Evolutionary conservation across 2,797 vertebrate genomes (phyloP).

Genomic region (Pseudochirops corinnae): DNA sequence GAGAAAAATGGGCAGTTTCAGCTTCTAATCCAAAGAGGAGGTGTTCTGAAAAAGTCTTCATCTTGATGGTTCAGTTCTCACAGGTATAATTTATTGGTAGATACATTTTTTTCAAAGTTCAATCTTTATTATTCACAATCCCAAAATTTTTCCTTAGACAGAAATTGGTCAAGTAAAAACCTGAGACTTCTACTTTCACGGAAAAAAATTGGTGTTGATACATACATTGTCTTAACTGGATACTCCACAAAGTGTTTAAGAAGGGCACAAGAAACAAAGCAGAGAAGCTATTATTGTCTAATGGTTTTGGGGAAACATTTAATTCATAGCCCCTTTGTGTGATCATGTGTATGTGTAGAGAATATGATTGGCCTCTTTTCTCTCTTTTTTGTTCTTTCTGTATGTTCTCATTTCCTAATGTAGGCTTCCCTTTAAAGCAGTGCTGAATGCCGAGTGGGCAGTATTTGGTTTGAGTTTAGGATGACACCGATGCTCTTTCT

Average conservation of each 20-base stretch:
- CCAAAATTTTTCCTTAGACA: neutral
- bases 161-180: neutral
- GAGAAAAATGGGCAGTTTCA: neutral
- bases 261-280: neutral
- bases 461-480: neutral
- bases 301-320: neutral
- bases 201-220: neutral
- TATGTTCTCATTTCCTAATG: slow-evolving; percentile 16
- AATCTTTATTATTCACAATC: neutral
- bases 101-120: neutral
- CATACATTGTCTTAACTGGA: neutral
- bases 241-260: neutral
- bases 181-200: neutral
- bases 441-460: neutral
- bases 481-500: slow-evolving; percentile 22
- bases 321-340: neutral
- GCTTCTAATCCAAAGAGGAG: neutral
- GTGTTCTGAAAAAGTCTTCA: neutral
- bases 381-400: slow-evolving; percentile 4
- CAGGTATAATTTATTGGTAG: neutral
- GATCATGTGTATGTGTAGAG: neutral
- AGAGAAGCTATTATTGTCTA: neutral
- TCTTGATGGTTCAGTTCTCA: neutral
- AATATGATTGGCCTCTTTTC: neutral
- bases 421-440: neutral